Evolutionary conservation across 2,797 vertebrate genomes (phyloP).

Genomic region (Distichodus sexfasciatus): DNA sequence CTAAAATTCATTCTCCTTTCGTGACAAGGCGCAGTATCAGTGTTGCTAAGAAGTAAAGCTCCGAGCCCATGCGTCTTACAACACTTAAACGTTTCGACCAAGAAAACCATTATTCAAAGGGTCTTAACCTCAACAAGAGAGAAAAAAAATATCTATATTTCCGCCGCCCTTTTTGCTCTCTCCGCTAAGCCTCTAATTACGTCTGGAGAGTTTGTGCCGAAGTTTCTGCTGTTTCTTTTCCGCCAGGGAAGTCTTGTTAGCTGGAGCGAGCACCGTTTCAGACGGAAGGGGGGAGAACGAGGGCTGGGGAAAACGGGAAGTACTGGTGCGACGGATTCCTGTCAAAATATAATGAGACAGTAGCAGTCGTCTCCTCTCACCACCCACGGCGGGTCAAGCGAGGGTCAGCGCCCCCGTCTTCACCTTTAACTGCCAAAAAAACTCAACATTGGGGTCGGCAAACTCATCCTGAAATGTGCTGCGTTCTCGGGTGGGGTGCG

Average conservation of each 20-base stretch:
- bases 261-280: neutral
- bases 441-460: neutral
- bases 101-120: constrained; percentile 15
- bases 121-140: constrained; percentile 17
- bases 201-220: constrained; percentile 1
- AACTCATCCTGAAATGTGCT: neutral
- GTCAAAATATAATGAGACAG: constrained; percentile 38
- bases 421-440: neutral
- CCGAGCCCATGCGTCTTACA: constrained; percentile 20
- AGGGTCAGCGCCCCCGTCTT: constrained; percentile 15
- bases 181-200: neutral
- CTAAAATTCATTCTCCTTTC: constrained; percentile 35
- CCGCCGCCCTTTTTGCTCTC: neutral
- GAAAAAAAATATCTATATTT: neutral
- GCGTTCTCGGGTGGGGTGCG: neutral
- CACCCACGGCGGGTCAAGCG: constrained; percentile 20
- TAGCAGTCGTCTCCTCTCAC: constrained; percentile 14
- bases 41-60: constrained; percentile 16
- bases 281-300: neutral
- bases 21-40: constrained; percentile 43
- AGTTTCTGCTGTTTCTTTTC: constrained; percentile 11
- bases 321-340: constrained; percentile 12
- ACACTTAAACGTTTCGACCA: constrained; percentile 14
- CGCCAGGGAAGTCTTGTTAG: constrained; percentile 16
- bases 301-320: neutral